These are phyloP conservation scores for Himalopsyche phryganea DNA, from an alignment of 1,140 invertebrate genomes.

Conservation along the genomic window DNA sequence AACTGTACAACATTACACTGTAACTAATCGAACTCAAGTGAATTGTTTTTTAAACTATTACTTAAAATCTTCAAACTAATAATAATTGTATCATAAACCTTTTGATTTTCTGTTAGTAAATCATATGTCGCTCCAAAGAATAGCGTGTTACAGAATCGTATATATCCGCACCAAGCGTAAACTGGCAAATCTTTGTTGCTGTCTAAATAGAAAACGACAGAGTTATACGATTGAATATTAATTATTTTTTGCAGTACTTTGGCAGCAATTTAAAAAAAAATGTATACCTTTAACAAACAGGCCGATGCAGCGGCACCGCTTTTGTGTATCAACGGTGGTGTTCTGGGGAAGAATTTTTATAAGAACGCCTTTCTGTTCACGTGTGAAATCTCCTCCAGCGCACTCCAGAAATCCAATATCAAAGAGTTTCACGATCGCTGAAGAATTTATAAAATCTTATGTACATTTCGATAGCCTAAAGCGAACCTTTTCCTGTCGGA, in stretches of 20 bases:
- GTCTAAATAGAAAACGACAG: slow-evolving; percentile 40
- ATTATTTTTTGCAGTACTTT: too few relatives aligned
- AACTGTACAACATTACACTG: too few relatives aligned
- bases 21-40: too few relatives aligned
- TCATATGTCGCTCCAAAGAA: slow-evolving; percentile 59
- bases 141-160: slow-evolving; percentile 54
- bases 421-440: slow-evolving; percentile 57
- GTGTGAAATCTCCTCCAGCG: slow-evolving; percentile 55
- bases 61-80: too few relatives aligned
- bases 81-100: slow-evolving; percentile 44
- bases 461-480: too few relatives aligned
- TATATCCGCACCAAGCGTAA: slow-evolving; percentile 59
- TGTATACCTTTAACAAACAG: slow-evolving; percentile 35
- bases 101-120: slow-evolving; percentile 58
- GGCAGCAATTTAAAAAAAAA: not conserved
- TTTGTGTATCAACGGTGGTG: not conserved
- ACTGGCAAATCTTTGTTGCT: slow-evolving; percentile 51
- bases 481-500: too few relatives aligned
- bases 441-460: slow-evolving; percentile 18
- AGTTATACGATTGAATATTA: not conserved
- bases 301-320: slow-evolving; percentile 37
- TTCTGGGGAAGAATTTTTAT: slow-evolving; percentile 4
- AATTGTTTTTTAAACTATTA: too few relatives aligned
- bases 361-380: slow-evolving; percentile 30
- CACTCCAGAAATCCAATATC: slow-evolving; percentile 57